Percentiles rank a stretch among this genome's conserved stretches.
phyloP scores from a whole-genome alignment of 1,140 invertebrate species.

The Pararge aegeria region DNA sequence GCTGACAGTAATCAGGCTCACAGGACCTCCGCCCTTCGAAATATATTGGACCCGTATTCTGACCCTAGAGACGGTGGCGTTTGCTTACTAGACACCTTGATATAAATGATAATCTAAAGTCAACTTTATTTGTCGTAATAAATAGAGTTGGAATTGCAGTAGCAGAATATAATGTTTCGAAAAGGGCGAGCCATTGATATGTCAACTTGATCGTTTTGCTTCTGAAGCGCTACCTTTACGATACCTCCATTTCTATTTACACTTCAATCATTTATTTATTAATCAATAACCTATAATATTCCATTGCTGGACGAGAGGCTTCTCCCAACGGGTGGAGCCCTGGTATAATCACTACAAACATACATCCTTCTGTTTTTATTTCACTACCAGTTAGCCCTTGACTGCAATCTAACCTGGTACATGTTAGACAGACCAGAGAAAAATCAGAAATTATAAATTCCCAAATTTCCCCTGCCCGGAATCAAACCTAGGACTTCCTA shows the following conservation, averaged over 20 bases:
- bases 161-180: conserved; percentile 30
- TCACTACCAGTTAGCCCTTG: no score
- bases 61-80: conserved; percentile 51
- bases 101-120: conserved; percentile 27
- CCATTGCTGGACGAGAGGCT: no score
- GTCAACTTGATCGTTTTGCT: conserved; percentile 5
- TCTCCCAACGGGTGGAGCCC: no score
- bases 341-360: no score
- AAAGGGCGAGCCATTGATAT: conserved; percentile 47
- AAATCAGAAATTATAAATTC: no score
- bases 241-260: neutral
- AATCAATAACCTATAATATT: no score
- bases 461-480: no score
- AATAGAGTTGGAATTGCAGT: conserved; percentile 28
- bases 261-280: no score
- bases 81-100: conserved; percentile 34
- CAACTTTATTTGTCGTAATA: conserved; percentile 8
- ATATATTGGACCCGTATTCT: conserved; percentile 54
- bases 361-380: no score
- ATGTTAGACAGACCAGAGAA: no score
- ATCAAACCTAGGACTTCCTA: no score
- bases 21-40: conserved; percentile 39
- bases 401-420: no score
- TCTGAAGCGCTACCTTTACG: neutral
- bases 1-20: conserved; percentile 60